phyloP scores from a whole-genome alignment of 2,888 invertebrate species.

The Caenorhabditis auriculariae region DNA sequence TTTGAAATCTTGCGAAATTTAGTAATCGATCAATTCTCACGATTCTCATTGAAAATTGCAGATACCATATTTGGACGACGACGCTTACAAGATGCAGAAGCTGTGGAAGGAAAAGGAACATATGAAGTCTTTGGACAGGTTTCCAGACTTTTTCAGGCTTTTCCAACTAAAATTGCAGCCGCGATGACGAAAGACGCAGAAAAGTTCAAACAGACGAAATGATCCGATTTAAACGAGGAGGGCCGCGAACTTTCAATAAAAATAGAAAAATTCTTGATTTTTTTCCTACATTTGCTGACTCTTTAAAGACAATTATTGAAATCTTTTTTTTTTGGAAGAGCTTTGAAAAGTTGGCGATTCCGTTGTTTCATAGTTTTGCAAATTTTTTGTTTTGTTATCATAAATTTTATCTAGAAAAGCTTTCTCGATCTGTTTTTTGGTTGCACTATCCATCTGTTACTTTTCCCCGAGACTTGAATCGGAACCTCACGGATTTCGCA shows the following conservation, averaged over 20 bases:
- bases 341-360: too few relatives aligned
- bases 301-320: background rate
- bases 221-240: conserved; percentile 39
- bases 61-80: conserved; percentile 59
- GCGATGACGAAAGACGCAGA: conserved; percentile 19
- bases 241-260: conserved; percentile 39
- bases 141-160: background rate
- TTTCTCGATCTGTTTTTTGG: too few relatives aligned
- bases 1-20: too few relatives aligned
- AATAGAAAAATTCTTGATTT: too few relatives aligned
- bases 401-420: background rate
- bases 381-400: background rate
- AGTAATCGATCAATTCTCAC: too few relatives aligned
- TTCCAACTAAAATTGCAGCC: conserved; percentile 10
- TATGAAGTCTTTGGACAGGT: conserved; percentile 40
- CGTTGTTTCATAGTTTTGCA: too few relatives aligned
- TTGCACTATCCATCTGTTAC: too few relatives aligned
- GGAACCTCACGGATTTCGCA: too few relatives aligned
- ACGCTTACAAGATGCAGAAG: conserved; percentile 61
- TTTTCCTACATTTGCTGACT: too few relatives aligned
- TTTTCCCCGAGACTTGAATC: too few relatives aligned
- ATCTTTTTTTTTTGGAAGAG: conserved; percentile 1
- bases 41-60: too few relatives aligned
- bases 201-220: conserved; percentile 31
- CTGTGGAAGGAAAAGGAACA: conserved; percentile 59